A percentile compares a stretch with the other conserved stretches of the same genome.
These are phyloP conservation scores for Lemur catta DNA, from an alignment of 2,797 vertebrate genomes.

Conservation along the genomic window DNA sequence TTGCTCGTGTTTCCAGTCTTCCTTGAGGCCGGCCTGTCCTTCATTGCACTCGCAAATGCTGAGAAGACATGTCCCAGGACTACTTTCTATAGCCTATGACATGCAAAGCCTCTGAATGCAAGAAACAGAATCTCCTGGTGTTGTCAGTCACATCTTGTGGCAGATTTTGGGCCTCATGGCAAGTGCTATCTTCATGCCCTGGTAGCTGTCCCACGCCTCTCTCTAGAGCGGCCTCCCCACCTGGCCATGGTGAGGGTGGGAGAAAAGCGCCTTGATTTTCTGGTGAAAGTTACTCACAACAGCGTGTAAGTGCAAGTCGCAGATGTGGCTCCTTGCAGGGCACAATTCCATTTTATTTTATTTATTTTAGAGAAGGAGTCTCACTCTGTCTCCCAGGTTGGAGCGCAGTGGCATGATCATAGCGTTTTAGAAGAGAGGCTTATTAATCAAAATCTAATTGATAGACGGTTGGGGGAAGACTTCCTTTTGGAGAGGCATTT, in stretches of 20 bases:
- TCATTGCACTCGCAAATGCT: background rate
- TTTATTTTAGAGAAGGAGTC: no score
- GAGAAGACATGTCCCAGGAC: background rate
- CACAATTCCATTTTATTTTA: background rate
- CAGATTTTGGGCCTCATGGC: background rate
- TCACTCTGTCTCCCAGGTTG: no score
- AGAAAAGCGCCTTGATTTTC: constrained; percentile 18
- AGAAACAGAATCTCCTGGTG: background rate
- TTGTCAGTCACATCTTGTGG: no score
- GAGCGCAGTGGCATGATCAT: no score
- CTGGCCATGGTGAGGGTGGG: background rate
- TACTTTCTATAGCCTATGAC: background rate
- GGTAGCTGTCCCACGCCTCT: background rate
- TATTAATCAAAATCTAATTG: background rate
- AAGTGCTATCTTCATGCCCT: background rate
- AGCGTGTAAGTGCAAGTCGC: background rate
- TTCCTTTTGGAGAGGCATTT: background rate
- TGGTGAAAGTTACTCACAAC: background rate
- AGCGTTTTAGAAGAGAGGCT: background rate
- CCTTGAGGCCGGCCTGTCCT: background rate
- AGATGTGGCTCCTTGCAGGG: background rate
- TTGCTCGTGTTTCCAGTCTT: background rate
- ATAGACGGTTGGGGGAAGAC: background rate
- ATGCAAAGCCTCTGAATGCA: background rate
- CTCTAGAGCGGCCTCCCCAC: background rate